Evolutionary conservation across 2,797 vertebrate species (phyloP), one percentile per base, ranked within the genome.

Genomic region (Orestias chungarensis): DNA sequence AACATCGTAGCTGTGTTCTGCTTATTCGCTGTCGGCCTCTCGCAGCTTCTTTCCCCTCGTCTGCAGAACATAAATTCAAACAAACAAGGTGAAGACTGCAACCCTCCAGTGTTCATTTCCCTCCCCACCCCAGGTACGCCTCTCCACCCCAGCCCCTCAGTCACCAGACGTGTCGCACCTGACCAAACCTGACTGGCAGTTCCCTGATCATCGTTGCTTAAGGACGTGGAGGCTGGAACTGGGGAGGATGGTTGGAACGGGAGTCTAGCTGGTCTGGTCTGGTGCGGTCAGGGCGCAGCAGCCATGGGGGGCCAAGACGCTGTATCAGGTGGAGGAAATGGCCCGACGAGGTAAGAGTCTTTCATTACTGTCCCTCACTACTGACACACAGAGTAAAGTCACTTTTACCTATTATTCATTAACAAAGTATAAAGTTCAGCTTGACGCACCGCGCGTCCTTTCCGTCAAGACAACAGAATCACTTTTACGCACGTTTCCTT

Each of bases 321-420:
- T 0, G 31, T 14, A 44, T 68, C 70, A 71, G 67, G 50, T 64
- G 66, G 2, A 61, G 33, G 0, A 8, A 59, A 8, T 1, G 23
- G 18, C 6, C 15, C 12, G 35, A 78, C 62, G 65, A 82, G 83
- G 83, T 88, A 70, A 73, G 59, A 1, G 25, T 9, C 15, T 7
- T 29, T 31, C 5, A 55, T 15, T 17, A 7, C 15, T 55, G 29
- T 3, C 1, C 1, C 8, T 23, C 64, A n/a, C n/a, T n/a, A 6
- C 8, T 66, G 29, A 20, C 3, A 29, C 6, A 3, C n/a, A 44
- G 31, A 27, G 3, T 18, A n/a, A 62, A 9, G 5, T 18, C 2
- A 31, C 15, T 31, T 10, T 9, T 10, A 57, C 27, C 9, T 2
- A 31, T 3, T 17, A 31, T 31, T 17, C 29, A 12, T 18, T 11